A percentile compares a stretch with the other conserved stretches of the same genome.
These are phyloP conservation scores for Chloropsis cyanopogon DNA, from an alignment of 2,113 vertebrate species.

Conservation along the genomic window DNA sequence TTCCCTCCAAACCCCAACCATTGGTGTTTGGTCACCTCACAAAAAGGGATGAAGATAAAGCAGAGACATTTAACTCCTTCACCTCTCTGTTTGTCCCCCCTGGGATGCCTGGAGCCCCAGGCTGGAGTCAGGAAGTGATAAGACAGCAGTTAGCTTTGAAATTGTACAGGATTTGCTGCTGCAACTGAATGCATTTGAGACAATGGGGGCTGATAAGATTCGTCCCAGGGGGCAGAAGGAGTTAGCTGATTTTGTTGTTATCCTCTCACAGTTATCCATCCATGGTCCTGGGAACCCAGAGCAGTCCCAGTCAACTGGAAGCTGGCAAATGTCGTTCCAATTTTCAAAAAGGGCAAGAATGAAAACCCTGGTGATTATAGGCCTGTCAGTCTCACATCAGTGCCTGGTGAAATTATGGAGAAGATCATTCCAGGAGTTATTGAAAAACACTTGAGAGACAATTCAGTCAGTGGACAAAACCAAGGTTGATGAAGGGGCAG, in stretches of 20 bases:
- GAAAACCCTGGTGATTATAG: neutral
- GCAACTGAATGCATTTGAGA: neutral
- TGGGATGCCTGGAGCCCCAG: neutral
- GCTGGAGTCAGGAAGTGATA: neutral
- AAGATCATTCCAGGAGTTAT: neutral
- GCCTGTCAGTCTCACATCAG: neutral
- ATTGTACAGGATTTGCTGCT: neutral
- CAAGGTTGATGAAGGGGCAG: neutral
- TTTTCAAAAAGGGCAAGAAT: neutral
- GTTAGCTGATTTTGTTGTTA: neutral
- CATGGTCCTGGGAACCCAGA: neutral
- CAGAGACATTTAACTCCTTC: neutral
- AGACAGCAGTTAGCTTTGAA: neutral
- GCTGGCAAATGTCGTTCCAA: neutral
- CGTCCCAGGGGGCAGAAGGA: neutral
- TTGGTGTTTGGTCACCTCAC: accelerated
- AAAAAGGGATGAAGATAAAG: neutral
- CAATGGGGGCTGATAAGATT: no score
- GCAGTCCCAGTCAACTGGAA: neutral
- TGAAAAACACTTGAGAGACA: neutral
- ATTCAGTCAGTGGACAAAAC: neutral
- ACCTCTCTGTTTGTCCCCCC: neutral
- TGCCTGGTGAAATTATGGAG: neutral
- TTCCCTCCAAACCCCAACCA: neutral
- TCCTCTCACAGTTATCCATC: neutral